Base-by-base conservation (phyloP, 2,113 vertebrate species). In the Anolis sagrei region DNA sequence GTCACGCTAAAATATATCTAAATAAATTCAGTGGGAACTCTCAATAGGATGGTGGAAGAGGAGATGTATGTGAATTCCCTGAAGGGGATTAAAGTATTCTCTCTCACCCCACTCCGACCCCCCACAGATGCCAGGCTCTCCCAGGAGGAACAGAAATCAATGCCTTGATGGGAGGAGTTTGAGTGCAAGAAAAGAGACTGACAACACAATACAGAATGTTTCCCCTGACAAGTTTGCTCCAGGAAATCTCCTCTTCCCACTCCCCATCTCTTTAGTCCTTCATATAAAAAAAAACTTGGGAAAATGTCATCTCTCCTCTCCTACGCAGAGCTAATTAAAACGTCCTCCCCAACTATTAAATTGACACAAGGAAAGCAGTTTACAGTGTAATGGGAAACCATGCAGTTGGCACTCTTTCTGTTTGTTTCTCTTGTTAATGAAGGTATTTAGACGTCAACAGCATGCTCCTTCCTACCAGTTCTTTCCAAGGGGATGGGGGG, bases 171-270 rank as follows among this genome's bases (percentile, higher is more conserved):
- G 89, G 85, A 79, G 39, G 3, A 44, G 39, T 44, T 44, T 4
- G 3, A 86, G 87, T 49, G 80, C 10, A 32, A 48, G 34, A 39
- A 48, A 72, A 36, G 6, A 32, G 51, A 73, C 2, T 58, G 68
- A 29, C 51, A 61, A 61, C 44, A 79, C 49, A 72, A 70, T 89
- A 75, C 89, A 93, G 84, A 88, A 91, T 88, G 90, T 92, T 62
- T 93, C 91, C 90, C 89, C 90, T 93, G 90, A 92, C 88, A 82
- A 36, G 76, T 86, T 93, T 91, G 89, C 76, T 75, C 44, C 81
- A 88, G 89, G 62, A 90, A 92, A 87, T 76, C 39, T 61, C 61
- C 13, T 18, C 54, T 39, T 49, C 83, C 51, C 72, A 3, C 54
- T 83, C 81, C 76, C 48, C 78, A 49, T 68, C 90, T 92, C 87